phyloP scores from a whole-genome alignment of 1,140 invertebrate genomes.

The Micrasema minimum region DNA sequence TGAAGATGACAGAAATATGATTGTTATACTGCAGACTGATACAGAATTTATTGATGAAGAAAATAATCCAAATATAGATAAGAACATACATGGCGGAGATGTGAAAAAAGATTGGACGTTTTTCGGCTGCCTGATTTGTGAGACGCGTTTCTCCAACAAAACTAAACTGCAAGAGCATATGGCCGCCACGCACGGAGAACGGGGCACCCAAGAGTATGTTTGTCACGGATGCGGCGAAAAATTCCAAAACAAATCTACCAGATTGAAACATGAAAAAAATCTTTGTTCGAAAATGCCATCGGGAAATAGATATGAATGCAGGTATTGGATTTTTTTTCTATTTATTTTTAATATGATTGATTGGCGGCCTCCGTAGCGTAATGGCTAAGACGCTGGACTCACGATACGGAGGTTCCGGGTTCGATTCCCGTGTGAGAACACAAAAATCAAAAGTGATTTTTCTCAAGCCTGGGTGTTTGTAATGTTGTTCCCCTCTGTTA shows the following conservation, averaged over 20 bases:
- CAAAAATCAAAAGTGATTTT: no score
- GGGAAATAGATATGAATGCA: constrained; percentile 2
- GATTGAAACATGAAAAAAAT: constrained; percentile 4
- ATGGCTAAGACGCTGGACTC: no score
- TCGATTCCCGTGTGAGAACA: no score
- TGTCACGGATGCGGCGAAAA: not conserved
- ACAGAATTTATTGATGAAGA: constrained; percentile 7
- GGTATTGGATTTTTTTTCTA: no score
- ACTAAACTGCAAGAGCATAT: not conserved
- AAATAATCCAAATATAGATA: no score
- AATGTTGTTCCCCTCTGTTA: no score
- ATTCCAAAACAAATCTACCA: not conserved
- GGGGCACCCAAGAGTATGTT: not conserved
- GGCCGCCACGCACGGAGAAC: constrained; percentile 1
- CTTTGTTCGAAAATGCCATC: constrained; percentile 5
- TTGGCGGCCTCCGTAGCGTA: no score
- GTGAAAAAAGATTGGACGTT: constrained; percentile 16
- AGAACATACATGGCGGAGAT: no score
- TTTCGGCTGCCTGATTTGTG: constrained; percentile 1
- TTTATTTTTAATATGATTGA: no score
- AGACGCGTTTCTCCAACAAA: not conserved
- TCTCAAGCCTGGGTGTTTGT: no score
- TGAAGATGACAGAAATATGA: constrained; percentile 7
- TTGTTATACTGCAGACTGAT: constrained; percentile 13
- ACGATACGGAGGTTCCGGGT: no score